Evolutionary conservation across 2,888 invertebrate species (phyloP).

Genomic region (Anagyrus pseudococci): DNA sequence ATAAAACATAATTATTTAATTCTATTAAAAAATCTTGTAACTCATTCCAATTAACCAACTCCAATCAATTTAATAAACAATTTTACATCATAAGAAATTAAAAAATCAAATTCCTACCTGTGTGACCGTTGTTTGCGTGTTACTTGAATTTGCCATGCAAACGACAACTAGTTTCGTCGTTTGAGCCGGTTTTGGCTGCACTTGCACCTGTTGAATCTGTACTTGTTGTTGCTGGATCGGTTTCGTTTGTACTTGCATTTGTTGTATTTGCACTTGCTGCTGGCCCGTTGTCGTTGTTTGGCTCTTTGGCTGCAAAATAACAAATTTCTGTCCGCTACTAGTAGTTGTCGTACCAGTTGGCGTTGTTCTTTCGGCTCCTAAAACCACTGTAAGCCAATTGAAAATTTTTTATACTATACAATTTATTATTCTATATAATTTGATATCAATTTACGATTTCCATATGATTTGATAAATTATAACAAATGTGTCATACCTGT

Average conservation of each 20-base stretch:
- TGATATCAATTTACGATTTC: neutral
- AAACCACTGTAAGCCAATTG: conserved; percentile 56
- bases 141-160: conserved; percentile 59
- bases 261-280: conserved; percentile 37
- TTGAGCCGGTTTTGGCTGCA: conserved; percentile 45
- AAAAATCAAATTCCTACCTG: conserved; percentile 46
- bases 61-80: neutral
- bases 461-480: neutral
- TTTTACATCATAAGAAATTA: neutral
- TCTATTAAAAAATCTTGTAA: too few species aligned
- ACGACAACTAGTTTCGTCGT: conserved; percentile 65
- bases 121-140: conserved; percentile 53
- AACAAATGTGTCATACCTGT: too few species aligned
- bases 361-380: conserved; percentile 61
- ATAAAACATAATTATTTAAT: too few species aligned
- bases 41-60: too few species aligned
- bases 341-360: conserved; percentile 44
- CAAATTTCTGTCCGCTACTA: conserved; percentile 54
- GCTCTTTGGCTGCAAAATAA: conserved; percentile 56
- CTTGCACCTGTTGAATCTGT: conserved; percentile 13
- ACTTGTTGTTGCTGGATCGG: conserved; percentile 42
- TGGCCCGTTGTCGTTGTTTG: conserved; percentile 51
- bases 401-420: conserved; percentile 20
- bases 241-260: conserved; percentile 44
- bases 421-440: neutral